Percentiles rank a stretch among this genome's conserved stretches.
Conservation (phyloP, 64 coral and sea anemone genomes). For the Astreopora myriophthalma region DNA sequence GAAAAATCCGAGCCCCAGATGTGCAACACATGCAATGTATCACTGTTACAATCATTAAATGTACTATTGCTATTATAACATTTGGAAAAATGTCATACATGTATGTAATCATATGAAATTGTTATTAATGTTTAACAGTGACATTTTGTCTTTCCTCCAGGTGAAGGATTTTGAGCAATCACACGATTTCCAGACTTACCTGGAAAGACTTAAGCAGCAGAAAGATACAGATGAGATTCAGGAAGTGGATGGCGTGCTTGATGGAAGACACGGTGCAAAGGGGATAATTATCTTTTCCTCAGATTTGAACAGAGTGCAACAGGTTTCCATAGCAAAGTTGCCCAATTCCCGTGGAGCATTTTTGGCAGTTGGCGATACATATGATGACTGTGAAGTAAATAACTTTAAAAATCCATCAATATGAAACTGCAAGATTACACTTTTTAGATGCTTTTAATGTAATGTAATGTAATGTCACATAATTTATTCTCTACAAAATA, state of each 20-base stretch:
- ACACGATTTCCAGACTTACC: neutral
- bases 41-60: neutral
- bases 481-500: no score
- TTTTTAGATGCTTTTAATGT: no score
- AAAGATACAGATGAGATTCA: neutral
- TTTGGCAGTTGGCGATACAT: neutral
- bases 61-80: neutral
- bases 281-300: neutral
- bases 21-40: neutral
- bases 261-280: neutral
- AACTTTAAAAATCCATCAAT: no score
- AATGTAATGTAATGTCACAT: no score
- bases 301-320: neutral
- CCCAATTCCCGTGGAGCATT: neutral
- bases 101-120: no score
- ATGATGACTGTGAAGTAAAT: neutral
- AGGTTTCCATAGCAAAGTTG: neutral
- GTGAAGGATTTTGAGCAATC: neutral
- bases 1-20: no score
- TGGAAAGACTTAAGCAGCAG: neutral
- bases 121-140: no score
- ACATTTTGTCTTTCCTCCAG: neutral
- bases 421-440: no score
- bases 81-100: no score
- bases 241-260: neutral